phyloP scores from a whole-genome alignment of 2,888 invertebrate species.

The Drosophila macrospina region DNA sequence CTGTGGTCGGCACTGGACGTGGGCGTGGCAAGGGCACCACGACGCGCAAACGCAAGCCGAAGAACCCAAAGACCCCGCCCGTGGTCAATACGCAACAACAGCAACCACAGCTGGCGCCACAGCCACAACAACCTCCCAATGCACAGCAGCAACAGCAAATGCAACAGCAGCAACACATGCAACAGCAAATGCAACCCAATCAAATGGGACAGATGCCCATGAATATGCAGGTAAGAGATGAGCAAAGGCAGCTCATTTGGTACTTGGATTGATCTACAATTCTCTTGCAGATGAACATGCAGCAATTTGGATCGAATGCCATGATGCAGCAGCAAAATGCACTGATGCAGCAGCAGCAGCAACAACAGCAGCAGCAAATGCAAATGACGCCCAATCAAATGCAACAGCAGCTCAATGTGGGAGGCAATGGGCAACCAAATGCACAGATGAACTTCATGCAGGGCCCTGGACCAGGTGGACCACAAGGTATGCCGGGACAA shows the following conservation, averaged over 20 bases:
- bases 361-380: constrained; percentile 81
- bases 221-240: constrained; percentile 83
- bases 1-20: constrained; percentile 81
- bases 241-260: neutral
- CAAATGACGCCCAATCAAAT: constrained; percentile 79
- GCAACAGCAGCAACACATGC: constrained; percentile 85
- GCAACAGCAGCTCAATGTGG: constrained; percentile 82
- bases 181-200: constrained; percentile 81
- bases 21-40: constrained; percentile 84
- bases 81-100: constrained; percentile 82
- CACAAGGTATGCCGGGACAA: constrained; percentile 82
- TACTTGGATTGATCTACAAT: neutral
- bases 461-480: constrained; percentile 71
- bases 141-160: constrained; percentile 84
- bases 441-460: constrained; percentile 84
- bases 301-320: constrained; percentile 83
- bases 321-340: constrained; percentile 64
- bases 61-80: constrained; percentile 86
- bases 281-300: constrained; percentile 84
- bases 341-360: constrained; percentile 83
- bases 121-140: constrained; percentile 74
- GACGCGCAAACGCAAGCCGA: constrained; percentile 84
- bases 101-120: constrained; percentile 81
- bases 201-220: constrained; percentile 85
- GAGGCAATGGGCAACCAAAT: constrained; percentile 81